These are phyloP conservation scores for Eciton burchellii DNA, from an alignment of 1,140 invertebrate species.

Conservation along the genomic window DNA sequence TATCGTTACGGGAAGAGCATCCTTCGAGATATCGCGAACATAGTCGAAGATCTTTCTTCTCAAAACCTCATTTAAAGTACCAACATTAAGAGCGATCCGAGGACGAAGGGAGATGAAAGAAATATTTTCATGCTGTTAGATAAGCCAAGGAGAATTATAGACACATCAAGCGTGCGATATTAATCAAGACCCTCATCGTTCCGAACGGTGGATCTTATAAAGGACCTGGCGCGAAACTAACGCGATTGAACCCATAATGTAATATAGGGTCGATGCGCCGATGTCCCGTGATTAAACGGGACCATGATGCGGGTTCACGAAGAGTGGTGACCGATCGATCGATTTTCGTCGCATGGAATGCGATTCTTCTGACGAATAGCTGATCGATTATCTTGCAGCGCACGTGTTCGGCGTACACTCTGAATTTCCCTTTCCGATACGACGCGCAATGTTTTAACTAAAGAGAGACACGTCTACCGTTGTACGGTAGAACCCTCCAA, in stretches of 20 bases:
- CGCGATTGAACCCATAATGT: background rate
- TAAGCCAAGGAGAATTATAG: background rate
- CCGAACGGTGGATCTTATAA: background rate
- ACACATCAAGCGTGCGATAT: background rate
- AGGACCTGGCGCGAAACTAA: slow-evolving; percentile 25
- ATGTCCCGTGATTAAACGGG: slow-evolving; percentile 31
- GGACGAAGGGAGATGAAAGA: background rate
- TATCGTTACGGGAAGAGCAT: background rate
- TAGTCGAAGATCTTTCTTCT: background rate
- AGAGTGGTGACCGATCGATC: slow-evolving; percentile 21
- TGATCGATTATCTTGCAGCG: background rate
- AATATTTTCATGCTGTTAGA: background rate
- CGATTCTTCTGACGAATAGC: background rate
- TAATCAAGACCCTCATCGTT: background rate
- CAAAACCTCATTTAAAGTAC: background rate
- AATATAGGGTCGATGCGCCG: slow-evolving; percentile 17
- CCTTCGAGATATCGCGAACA: background rate
- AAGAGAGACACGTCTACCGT: background rate
- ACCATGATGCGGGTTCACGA: background rate
- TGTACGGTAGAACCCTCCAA: background rate
- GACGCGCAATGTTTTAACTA: background rate
- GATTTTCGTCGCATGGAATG: background rate
- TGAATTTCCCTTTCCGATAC: background rate
- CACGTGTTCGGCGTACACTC: background rate
- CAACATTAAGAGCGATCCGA: background rate